A percentile compares a stretch with the other conserved stretches of the same genome.
These are phyloP conservation scores for Arbacia lixula DNA, from an alignment of 53 echinoderm and acorn worm species.

Conservation along the genomic window DNA sequence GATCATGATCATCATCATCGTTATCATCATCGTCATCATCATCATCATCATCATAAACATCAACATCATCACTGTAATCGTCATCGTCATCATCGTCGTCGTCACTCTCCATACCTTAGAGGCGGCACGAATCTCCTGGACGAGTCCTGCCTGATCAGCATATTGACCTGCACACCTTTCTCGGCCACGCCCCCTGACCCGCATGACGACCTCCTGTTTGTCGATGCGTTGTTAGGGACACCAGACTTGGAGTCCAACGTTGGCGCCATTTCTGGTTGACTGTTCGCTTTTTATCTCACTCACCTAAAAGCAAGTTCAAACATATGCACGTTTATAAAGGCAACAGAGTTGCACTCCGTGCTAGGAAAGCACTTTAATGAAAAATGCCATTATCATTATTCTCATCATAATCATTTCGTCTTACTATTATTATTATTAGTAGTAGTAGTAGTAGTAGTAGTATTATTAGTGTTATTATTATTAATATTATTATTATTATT, in stretches of 20 bases:
- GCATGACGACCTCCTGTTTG: no score
- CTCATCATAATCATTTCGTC: no score
- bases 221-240: no score
- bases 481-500: not conserved
- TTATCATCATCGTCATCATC: not conserved
- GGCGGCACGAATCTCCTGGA: slow-evolving; percentile 29
- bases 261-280: no score
- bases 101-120: slow-evolving; percentile 9
- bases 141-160: slow-evolving; percentile 29
- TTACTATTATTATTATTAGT: no score
- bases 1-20: not conserved
- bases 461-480: not conserved
- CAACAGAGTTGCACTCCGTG: no score
- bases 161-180: slow-evolving; percentile 37
- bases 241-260: no score
- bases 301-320: no score
- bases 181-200: not conserved
- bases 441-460: not conserved
- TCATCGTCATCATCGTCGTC: not conserved
- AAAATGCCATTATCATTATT: no score
- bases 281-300: no score
- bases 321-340: no score
- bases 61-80: not conserved
- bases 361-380: no score
- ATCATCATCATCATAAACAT: not conserved